A percentile compares a stretch with the other conserved stretches of the same genome.
Conservation (phyloP, 1,140 invertebrate genomes). For the Lutraria rhynchaena region DNA sequence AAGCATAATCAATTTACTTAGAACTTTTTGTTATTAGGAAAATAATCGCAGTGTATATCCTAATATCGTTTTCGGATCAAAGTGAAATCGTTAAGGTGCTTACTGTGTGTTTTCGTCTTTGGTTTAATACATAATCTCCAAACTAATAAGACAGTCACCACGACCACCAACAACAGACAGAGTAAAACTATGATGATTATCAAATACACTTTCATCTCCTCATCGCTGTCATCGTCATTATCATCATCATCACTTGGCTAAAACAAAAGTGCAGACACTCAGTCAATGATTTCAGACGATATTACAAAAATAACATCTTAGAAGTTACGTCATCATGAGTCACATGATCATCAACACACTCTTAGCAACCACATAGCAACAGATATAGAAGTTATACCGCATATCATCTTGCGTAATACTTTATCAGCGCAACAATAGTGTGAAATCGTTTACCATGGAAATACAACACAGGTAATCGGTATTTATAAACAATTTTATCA, state of each 20-base stretch:
- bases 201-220: not conserved
- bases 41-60: too few species aligned
- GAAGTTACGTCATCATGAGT: not conserved
- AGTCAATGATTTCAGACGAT: not conserved
- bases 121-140: conserved; percentile 35
- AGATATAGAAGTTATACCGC: too few species aligned
- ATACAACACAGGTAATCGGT: too few species aligned
- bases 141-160: conserved; percentile 1
- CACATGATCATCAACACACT: not conserved
- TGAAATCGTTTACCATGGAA: too few species aligned
- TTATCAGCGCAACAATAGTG: too few species aligned
- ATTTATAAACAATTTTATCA: too few species aligned
- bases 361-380: not conserved
- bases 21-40: too few species aligned
- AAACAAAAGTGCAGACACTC: not conserved
- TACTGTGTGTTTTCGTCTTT: conserved; percentile 39
- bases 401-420: too few species aligned
- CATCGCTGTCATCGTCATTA: not conserved
- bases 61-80: too few species aligned
- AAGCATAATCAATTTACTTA: too few species aligned
- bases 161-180: not conserved
- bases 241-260: not conserved
- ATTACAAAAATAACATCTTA: not conserved
- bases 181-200: conserved; percentile 27
- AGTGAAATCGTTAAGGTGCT: too few species aligned